phyloP scores from a whole-genome alignment of 2,888 invertebrate species.

The Pomacea canaliculata region DNA sequence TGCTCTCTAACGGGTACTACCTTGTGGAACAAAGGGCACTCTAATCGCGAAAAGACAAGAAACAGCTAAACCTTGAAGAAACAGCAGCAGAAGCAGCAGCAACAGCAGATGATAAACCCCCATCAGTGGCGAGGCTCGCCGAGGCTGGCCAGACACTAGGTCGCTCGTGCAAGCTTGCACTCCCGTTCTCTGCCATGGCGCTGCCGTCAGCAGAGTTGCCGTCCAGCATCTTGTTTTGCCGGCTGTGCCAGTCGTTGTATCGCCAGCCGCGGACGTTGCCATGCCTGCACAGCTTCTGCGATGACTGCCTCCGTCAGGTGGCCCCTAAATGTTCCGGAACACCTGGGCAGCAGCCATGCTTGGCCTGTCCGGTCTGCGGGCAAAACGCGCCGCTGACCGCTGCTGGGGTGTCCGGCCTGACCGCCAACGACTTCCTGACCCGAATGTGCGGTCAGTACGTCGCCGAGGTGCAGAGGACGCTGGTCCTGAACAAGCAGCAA shows the following conservation, averaged over 20 bases:
- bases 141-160: too few species aligned
- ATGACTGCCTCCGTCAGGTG: constrained; percentile 24
- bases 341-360: background rate
- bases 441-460: constrained; percentile 34
- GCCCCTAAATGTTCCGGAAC: background rate
- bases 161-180: too few species aligned
- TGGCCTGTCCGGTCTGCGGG: constrained; percentile 35
- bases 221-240: constrained; percentile 23
- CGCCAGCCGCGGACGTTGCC: constrained; percentile 32
- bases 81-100: too few species aligned
- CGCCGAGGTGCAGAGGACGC: constrained; percentile 29
- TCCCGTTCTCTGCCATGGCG: background rate
- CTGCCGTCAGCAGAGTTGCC: constrained; percentile 4
- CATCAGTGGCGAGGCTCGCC: too few species aligned
- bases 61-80: too few species aligned
- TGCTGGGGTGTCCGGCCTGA: constrained; percentile 26
- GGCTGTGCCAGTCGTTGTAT: constrained; percentile 34
- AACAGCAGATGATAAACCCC: too few species aligned
- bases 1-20: too few species aligned
- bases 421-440: constrained; percentile 32
- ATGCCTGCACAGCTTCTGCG: constrained; percentile 37
- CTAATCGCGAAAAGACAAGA: too few species aligned
- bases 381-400: constrained; percentile 24
- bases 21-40: too few species aligned
- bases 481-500: constrained; percentile 13